Percentiles rank a stretch among this genome's conserved stretches.
Conservation (phyloP, 2,113 vertebrate genomes). For the Rhipidura dahli region DNA sequence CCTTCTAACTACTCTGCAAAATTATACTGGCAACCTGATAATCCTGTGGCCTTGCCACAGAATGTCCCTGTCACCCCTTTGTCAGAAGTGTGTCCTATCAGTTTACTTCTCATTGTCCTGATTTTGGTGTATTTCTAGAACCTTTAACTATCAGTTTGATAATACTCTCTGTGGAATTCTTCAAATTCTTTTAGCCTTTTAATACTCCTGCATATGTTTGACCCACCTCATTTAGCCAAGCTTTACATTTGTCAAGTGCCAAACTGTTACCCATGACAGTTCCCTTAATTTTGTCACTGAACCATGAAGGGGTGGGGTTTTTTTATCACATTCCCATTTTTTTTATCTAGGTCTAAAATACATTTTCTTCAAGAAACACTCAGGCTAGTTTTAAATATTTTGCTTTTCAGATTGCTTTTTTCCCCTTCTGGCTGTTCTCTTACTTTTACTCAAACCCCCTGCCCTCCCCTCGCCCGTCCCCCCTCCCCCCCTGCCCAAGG, state of each 20-base stretch:
- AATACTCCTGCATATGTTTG: not conserved
- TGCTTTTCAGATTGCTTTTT: not conserved
- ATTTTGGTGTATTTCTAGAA: not conserved
- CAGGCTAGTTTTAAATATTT: not conserved
- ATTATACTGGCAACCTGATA: not conserved
- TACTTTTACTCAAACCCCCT: not conserved
- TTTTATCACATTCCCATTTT: not conserved
- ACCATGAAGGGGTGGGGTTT: not conserved
- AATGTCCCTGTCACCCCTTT: not conserved
- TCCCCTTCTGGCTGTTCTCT: not conserved
- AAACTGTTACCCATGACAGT: not conserved
- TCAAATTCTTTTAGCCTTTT: not conserved
- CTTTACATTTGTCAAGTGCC: not conserved
- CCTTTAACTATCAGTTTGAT: not conserved
- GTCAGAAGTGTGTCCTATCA: not conserved
- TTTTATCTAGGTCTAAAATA: not conserved
- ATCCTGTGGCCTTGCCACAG: not conserved
- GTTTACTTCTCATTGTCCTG: not conserved
- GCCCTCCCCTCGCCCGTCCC: too few species aligned
- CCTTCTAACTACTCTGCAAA: not conserved
- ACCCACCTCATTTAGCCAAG: not conserved
- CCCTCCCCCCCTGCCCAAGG: too few species aligned
- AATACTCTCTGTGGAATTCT: not conserved
- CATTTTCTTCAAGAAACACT: not conserved
- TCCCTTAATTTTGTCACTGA: not conserved